phyloP scores from a whole-genome alignment of 2,797 vertebrate genomes.

The Anabas testudineus region DNA sequence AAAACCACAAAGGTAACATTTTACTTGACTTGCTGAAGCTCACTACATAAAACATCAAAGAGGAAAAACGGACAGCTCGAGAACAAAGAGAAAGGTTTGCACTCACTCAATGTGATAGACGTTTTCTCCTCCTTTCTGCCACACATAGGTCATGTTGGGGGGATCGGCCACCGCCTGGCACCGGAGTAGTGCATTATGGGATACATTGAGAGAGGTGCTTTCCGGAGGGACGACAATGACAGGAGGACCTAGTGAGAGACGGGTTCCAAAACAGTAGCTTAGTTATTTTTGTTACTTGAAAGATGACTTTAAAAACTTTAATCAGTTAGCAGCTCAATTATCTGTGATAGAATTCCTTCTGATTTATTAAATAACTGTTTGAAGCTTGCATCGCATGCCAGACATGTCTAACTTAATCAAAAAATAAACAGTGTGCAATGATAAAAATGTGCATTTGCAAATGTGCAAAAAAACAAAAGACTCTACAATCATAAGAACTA shows the following conservation, averaged over 20 bases:
- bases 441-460: no score
- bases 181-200: slow-evolving; percentile 89
- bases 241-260: slow-evolving; percentile 86
- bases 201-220: slow-evolving; percentile 88
- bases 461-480: no score
- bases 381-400: no score
- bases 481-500: no score
- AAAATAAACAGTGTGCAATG: no score
- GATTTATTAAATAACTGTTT: no score
- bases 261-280: slow-evolving; percentile 7
- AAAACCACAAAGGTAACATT: background rate
- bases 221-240: slow-evolving; percentile 89
- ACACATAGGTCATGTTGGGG: slow-evolving; percentile 95
- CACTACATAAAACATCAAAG: slow-evolving; percentile 14
- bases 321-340: no score
- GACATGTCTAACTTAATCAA: no score
- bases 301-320: no score
- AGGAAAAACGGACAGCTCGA: background rate
- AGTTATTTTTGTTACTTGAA: no score
- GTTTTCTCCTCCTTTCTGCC: slow-evolving; percentile 88
- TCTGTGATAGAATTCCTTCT: no score
- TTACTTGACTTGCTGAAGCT: background rate
- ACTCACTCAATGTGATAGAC: slow-evolving; percentile 92
- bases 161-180: slow-evolving; percentile 94
- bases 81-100: slow-evolving; percentile 3